Conservation (phyloP, 1,140 invertebrate species). For the Trichoplusia ni region DNA sequence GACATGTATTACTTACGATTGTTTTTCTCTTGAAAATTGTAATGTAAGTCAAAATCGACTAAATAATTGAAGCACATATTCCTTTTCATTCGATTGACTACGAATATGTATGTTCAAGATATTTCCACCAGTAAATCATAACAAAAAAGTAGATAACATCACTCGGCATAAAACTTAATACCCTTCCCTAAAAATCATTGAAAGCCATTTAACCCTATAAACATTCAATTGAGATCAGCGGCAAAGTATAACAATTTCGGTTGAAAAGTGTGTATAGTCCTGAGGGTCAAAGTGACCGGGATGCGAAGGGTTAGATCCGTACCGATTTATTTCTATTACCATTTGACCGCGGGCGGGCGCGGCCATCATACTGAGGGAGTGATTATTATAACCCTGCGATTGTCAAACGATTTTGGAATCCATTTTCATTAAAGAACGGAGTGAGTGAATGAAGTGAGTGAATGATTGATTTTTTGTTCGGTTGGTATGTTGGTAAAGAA, state of each 20-base stretch:
- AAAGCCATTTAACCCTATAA: slow-evolving; percentile 29
- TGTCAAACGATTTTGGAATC: too few relatives aligned
- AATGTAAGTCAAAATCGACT: too few relatives aligned
- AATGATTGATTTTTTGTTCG: too few relatives aligned
- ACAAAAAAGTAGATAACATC: not conserved
- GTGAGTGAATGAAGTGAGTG: too few relatives aligned
- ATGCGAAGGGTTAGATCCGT: slow-evolving; percentile 20
- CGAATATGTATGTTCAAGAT: too few relatives aligned
- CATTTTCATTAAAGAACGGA: too few relatives aligned
- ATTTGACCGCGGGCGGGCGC: slow-evolving; percentile 20
- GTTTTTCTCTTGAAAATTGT: too few relatives aligned
- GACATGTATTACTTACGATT: too few relatives aligned
- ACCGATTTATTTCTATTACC: slow-evolving; percentile 32
- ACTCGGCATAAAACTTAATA: not conserved
- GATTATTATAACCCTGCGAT: slow-evolving; percentile 6
- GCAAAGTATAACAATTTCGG: slow-evolving; percentile 19
- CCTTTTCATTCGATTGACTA: too few relatives aligned
- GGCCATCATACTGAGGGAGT: slow-evolving; percentile 1
- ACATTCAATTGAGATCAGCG: slow-evolving; percentile 21
- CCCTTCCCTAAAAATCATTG: slow-evolving; percentile 2
- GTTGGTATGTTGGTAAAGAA: too few relatives aligned
- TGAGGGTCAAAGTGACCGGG: slow-evolving; percentile 14
- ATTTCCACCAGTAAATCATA: too few relatives aligned
- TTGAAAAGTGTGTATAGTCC: not conserved
- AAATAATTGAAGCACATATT: too few relatives aligned